phyloP scores from a whole-genome alignment of 2,113 vertebrate species.

The Danionella cerebrum region DNA sequence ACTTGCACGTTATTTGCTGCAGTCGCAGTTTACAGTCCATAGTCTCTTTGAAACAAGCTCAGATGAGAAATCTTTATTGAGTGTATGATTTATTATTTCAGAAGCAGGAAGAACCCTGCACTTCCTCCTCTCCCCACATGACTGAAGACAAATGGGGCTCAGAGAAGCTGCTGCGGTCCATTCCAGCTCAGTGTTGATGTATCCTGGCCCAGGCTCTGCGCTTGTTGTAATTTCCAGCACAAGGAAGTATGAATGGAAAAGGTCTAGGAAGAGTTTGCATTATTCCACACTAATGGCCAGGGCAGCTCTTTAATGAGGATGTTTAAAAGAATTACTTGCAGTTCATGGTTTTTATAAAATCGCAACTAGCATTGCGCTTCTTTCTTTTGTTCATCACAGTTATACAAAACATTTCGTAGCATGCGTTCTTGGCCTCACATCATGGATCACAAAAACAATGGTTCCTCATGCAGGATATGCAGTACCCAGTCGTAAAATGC shows the following conservation, averaged over 20 bases:
- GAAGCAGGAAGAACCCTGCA: neutral
- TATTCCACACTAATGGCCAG: too few relatives aligned
- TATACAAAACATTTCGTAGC: too few relatives aligned
- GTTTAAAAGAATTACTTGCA: too few relatives aligned
- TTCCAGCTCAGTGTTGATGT: neutral
- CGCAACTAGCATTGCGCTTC: too few relatives aligned
- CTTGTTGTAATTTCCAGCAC: slow-evolving; percentile 36
- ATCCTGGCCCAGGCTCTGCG: neutral
- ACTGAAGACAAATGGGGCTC: neutral
- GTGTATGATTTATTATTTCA: neutral
- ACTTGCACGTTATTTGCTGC: neutral
- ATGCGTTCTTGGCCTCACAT: too few relatives aligned
- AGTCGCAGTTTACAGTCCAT: too few relatives aligned
- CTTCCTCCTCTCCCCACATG: neutral
- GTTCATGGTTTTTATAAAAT: too few relatives aligned
- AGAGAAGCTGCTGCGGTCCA: neutral
- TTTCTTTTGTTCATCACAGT: too few relatives aligned
- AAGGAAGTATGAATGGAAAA: slow-evolving; percentile 6
- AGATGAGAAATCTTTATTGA: neutral
- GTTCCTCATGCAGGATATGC: too few relatives aligned
- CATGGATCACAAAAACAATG: too few relatives aligned
- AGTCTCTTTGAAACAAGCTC: neutral
- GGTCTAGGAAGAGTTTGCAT: neutral
- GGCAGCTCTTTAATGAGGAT: too few relatives aligned
- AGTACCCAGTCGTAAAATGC: too few relatives aligned